Conservation (phyloP, 2,888 invertebrate species). For the Apantesis nais region DNA sequence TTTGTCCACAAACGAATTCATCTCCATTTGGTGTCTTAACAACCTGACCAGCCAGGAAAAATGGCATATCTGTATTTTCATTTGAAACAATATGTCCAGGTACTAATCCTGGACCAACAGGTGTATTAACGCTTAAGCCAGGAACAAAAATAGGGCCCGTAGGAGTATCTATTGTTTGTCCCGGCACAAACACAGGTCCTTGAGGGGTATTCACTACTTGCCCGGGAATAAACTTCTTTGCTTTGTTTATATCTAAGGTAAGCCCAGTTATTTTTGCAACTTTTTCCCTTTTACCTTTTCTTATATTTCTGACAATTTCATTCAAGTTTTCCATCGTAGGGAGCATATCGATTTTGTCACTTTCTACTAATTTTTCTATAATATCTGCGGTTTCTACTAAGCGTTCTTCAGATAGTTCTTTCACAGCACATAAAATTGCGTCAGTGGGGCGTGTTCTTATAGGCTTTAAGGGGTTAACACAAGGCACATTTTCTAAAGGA, state of each 20-base stretch:
- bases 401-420: constrained; percentile 84
- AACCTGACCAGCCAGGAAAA: constrained; percentile 90
- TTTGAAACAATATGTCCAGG: constrained; percentile 90
- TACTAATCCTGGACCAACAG: constrained; percentile 88
- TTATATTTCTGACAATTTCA: constrained; percentile 87
- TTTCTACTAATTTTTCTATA: constrained; percentile 84
- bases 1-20: constrained; percentile 88
- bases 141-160: constrained; percentile 89
- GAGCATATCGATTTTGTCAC: constrained; percentile 84
- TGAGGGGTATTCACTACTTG: constrained; percentile 89
- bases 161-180: constrained; percentile 90
- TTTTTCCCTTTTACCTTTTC: constrained; percentile 85
- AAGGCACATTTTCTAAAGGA: constrained; percentile 86
- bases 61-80: constrained; percentile 84
- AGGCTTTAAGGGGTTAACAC: constrained; percentile 87
- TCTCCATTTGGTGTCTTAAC: constrained; percentile 85
- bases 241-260: constrained; percentile 88
- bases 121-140: constrained; percentile 89
- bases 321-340: constrained; percentile 88
- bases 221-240: constrained; percentile 89
- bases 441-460: constrained; percentile 81
- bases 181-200: constrained; percentile 90
- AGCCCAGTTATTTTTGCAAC: constrained; percentile 88
- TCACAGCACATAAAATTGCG: constrained; percentile 76
- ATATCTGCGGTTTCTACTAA: constrained; percentile 87